Evolutionary conservation across 1,140 invertebrate genomes (phyloP).

Genomic region (Drosophila yakuba): DNA sequence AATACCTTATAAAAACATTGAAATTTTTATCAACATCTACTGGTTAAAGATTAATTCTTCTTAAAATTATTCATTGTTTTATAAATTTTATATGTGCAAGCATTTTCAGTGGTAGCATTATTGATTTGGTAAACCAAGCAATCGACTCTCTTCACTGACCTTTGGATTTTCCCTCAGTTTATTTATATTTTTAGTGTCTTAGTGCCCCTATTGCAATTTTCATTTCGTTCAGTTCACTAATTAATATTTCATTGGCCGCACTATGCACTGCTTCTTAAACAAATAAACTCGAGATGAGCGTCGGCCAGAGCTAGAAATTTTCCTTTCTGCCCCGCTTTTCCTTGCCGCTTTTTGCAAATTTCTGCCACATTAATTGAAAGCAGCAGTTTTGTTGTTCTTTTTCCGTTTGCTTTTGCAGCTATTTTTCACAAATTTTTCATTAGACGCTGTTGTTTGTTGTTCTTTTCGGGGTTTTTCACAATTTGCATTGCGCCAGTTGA

Average conservation of each 20-base stretch:
- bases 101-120: neutral
- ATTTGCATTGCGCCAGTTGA: slow-evolving; percentile 30
- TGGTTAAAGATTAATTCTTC: no score
- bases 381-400: slow-evolving; percentile 31
- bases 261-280: slow-evolving; percentile 39
- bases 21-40: no score
- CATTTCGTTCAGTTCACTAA: slow-evolving; percentile 67
- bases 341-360: slow-evolving; percentile 54
- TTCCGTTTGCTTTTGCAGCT: slow-evolving; percentile 26
- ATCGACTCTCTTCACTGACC: slow-evolving; percentile 1
- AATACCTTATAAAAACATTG: no score
- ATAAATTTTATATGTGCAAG: neutral
- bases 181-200: slow-evolving; percentile 39
- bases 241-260: slow-evolving; percentile 73
- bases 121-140: neutral
- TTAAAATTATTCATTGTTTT: no score
- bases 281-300: slow-evolving; percentile 39
- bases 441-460: slow-evolving; percentile 65
- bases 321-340: slow-evolving; percentile 40
- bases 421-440: slow-evolving; percentile 57
- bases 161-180: slow-evolving; percentile 15
- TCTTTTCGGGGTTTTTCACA: slow-evolving; percentile 57
- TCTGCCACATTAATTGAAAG: slow-evolving; percentile 65
- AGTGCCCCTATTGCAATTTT: slow-evolving; percentile 45
- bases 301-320: slow-evolving; percentile 25